These are phyloP conservation scores for Celastrina argiolus DNA, from an alignment of 2,888 invertebrate species.

Conservation along the genomic window DNA sequence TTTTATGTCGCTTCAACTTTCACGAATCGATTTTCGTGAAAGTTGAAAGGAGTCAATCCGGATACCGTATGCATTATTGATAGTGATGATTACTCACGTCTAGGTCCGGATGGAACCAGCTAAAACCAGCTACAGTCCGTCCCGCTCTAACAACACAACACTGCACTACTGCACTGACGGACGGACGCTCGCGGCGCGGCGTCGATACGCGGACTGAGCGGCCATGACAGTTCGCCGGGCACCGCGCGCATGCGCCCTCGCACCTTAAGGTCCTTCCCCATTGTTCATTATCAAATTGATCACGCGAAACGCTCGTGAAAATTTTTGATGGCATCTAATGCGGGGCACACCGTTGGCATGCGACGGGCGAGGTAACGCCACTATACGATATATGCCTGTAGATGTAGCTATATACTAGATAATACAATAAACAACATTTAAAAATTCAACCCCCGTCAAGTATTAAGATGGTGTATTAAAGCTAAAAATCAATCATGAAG, in stretches of 20 bases:
- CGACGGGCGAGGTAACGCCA: background rate
- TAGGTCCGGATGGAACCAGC: conserved; percentile 45
- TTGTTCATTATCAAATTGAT: conserved; percentile 54
- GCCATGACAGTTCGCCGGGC: conserved; percentile 68
- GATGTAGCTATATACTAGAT: no score
- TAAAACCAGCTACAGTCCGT: background rate
- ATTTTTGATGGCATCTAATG: conserved; percentile 44
- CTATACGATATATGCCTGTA: no score
- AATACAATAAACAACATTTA: no score
- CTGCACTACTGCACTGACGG: conserved; percentile 31
- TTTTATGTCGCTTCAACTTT: conserved; percentile 6
- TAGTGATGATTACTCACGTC: conserved; percentile 49
- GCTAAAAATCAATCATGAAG: no score
- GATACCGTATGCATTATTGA: background rate
- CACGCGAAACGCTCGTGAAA: conserved; percentile 46
- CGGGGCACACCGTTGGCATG: conserved; percentile 19
- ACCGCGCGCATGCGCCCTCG: conserved; percentile 57
- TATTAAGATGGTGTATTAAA: no score
- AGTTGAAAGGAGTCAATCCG: no score
- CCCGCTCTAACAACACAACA: conserved; percentile 33
- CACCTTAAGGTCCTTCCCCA: conserved; percentile 61
- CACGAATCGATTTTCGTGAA: conserved; percentile 7
- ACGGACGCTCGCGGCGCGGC: conserved; percentile 50
- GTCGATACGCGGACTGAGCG: conserved; percentile 70
- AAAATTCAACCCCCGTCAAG: no score